Conservation (phyloP, 2,888 invertebrate species). For the Hyles lineata region DNA sequence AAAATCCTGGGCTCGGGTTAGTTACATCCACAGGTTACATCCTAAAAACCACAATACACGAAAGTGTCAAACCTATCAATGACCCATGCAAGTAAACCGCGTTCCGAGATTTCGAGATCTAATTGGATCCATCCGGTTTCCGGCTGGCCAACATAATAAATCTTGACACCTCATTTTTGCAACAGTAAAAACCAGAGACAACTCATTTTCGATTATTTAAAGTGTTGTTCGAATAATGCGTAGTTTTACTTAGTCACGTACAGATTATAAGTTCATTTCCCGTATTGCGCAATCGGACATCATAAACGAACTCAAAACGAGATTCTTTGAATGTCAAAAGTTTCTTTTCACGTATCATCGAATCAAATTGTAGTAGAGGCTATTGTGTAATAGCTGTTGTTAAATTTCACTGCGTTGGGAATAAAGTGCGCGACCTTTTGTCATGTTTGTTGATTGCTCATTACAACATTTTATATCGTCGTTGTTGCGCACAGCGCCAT, state of each 20-base stretch:
- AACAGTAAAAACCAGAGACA: neutral
- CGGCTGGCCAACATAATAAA: too few relatives aligned
- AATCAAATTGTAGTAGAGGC: neutral
- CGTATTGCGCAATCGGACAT: constrained; percentile 1
- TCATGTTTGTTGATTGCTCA: neutral
- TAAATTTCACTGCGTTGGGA: neutral
- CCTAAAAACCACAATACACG: too few relatives aligned
- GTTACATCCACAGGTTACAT: too few relatives aligned
- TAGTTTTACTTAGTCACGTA: neutral
- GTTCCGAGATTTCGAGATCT: too few relatives aligned
- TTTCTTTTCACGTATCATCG: neutral
- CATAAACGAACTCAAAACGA: neutral
- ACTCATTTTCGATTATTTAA: neutral
- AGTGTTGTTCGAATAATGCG: neutral
- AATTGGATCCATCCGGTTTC: too few relatives aligned
- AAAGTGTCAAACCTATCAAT: too few relatives aligned
- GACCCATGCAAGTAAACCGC: too few relatives aligned
- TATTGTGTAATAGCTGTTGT: neutral
- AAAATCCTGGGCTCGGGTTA: too few relatives aligned
- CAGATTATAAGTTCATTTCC: neutral
- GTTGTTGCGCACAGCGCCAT: neutral
- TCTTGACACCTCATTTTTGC: too few relatives aligned
- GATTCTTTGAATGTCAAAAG: constrained; percentile 2
- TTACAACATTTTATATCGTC: neutral
- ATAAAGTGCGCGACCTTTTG: constrained; percentile 2